A percentile compares a stretch with the other conserved stretches of the same genome.
Conservation (phyloP, 2,797 vertebrate genomes). For the Gadopsis marmoratus region DNA sequence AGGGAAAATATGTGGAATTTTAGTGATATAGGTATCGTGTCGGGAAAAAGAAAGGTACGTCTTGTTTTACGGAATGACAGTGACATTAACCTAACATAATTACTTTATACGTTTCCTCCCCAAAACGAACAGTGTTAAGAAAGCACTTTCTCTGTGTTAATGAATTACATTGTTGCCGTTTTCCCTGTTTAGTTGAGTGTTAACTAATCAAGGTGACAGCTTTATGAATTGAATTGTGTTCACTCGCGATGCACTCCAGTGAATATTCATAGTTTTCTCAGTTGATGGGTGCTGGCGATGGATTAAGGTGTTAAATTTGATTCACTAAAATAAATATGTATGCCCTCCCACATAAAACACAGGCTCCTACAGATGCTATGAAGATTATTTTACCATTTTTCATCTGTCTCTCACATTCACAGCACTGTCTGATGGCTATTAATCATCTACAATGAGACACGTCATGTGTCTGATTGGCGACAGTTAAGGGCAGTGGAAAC, state of each 20-base stretch:
- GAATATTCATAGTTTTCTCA: constrained; percentile 66
- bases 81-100: not conserved
- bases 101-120: not conserved
- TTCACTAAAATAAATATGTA: constrained; percentile 69
- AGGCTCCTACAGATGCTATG: constrained; percentile 54
- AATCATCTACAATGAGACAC: constrained; percentile 70
- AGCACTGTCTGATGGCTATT: constrained; percentile 59
- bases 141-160: constrained; percentile 28
- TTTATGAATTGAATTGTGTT: constrained; percentile 54
- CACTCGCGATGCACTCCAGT: constrained; percentile 22
- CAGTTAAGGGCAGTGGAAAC: constrained; percentile 65
- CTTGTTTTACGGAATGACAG: not conserved
- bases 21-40: not conserved
- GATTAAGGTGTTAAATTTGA: constrained; percentile 59
- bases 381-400: constrained; percentile 58
- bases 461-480: constrained; percentile 64
- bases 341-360: constrained; percentile 59
- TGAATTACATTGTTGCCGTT: constrained; percentile 51
- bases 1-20: not conserved
- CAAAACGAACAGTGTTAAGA: constrained; percentile 1
- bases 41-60: not conserved
- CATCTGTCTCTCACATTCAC: constrained; percentile 54
- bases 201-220: constrained; percentile 64
- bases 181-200: constrained; percentile 38
- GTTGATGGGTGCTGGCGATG: constrained; percentile 44